Base-by-base conservation (phyloP, 2,888 invertebrate species). In the Odontocolon sp. region DNA sequence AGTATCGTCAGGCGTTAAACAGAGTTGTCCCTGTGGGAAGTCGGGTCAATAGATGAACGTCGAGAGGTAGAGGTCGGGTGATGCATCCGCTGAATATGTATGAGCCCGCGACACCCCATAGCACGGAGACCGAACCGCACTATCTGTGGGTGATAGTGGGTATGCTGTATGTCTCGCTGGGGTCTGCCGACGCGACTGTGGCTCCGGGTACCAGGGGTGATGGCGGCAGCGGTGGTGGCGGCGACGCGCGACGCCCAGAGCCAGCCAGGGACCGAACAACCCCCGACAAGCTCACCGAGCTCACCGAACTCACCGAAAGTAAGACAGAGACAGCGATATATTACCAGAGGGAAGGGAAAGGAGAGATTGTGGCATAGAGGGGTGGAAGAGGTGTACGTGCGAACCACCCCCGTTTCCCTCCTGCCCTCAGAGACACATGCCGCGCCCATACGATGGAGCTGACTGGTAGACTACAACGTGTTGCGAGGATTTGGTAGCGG, bases 71-170 rank as follows among this genome's bases (percentile, higher is more conserved):
- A 83, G 82, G 84, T 83, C 85, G 90, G 90, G 91, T 92, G 93
- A 92, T 93, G 93, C 93, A 93, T 92, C 91, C 91, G 89, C 91
- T 93, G 93, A 93, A 93, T 93, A 93, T 93, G 93, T 92, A 93
- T 93, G 92, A 93, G 92, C 91, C 88, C 87, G 88, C 88, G 89
- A 90, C 90, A 89, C 89, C 88, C 89, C 88, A 87, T 85, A 86
- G 87, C 84, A 85, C 52, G 54, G 85, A 86, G 85, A 85, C 87
- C 86, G 83, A 84, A 88, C 87, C 87, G 72, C 77, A 84, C 90
- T 90, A 90, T 90, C 89, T 89, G 90, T 83, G 89, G 89, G 86
- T 87, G 90, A 89, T 90, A 89, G 89, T 87, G 86, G 89, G 87
- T 88, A 87, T 85, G 87, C 87, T 87, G 85, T 86, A 85, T 85